Percentiles rank a stretch among this genome's conserved stretches.
phyloP scores from a whole-genome alignment of 2,797 vertebrate genomes.

The Mus minutoides region DNA sequence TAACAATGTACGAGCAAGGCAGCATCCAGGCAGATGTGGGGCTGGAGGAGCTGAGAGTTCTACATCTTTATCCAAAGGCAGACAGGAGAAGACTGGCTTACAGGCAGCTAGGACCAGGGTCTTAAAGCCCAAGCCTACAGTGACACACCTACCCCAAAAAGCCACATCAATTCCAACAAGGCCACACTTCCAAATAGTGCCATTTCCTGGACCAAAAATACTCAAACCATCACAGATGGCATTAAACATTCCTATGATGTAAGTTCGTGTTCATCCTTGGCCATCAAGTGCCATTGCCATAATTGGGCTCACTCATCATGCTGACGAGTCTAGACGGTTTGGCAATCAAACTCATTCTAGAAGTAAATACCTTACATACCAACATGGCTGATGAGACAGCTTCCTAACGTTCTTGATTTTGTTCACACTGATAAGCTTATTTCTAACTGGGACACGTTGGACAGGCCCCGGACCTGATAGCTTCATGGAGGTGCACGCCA shows the following conservation, averaged over 20 bases:
- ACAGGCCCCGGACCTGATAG: background rate
- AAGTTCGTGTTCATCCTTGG: slow-evolving; percentile 6
- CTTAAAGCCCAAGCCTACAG: background rate
- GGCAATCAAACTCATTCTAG: slow-evolving; percentile 30
- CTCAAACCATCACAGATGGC: background rate
- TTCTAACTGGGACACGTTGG: background rate
- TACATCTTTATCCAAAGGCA: background rate
- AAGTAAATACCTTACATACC: slow-evolving; percentile 10
- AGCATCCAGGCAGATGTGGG: background rate
- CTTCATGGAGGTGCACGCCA: background rate
- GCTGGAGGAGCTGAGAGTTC: background rate
- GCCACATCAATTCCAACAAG: too few species aligned
- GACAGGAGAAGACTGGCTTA: background rate
- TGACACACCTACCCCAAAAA: background rate
- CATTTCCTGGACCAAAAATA: background rate
- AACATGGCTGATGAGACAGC: background rate
- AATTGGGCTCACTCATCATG: background rate
- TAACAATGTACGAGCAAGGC: background rate
- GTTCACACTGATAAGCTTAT: background rate
- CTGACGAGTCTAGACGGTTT: background rate
- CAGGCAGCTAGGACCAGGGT: background rate
- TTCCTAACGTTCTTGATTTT: background rate
- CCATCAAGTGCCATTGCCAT: background rate
- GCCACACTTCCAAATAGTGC: background rate
- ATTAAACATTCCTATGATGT: background rate